Evolutionary conservation across 2,113 vertebrate species (phyloP).

Genomic region (Coptodon bakossiorum): DNA sequence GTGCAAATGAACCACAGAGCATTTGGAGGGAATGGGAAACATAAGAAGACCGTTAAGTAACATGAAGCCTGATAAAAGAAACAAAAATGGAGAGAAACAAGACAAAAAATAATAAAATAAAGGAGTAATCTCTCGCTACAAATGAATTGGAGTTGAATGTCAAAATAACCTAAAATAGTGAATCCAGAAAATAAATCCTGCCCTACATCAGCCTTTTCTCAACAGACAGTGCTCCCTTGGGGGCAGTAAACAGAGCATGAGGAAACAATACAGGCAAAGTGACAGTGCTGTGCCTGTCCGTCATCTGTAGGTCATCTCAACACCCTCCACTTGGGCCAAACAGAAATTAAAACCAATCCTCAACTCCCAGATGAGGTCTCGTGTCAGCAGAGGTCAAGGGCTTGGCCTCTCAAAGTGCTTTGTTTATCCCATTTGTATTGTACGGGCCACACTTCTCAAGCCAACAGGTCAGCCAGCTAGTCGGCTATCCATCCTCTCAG

Average conservation of each 20-base stretch:
- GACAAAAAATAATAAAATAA: not conserved
- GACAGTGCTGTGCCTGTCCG: not conserved
- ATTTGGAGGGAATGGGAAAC: slow-evolving; percentile 17
- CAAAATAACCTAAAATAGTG: not conserved
- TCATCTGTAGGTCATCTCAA: slow-evolving; percentile 40
- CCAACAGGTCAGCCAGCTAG: slow-evolving; percentile 14
- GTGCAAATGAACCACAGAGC: not conserved
- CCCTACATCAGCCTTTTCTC: not conserved
- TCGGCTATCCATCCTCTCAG: not conserved
- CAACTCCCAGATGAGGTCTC: slow-evolving; percentile 6
- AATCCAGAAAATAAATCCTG: not conserved
- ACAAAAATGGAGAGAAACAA: not conserved
- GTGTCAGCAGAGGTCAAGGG: slow-evolving; percentile 67
- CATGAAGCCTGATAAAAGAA: not conserved
- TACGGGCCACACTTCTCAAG: slow-evolving; percentile 48
- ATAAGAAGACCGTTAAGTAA: slow-evolving; percentile 17
- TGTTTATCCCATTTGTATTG: slow-evolving; percentile 71
- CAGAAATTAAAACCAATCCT: slow-evolving; percentile 35
- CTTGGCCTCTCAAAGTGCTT: slow-evolving; percentile 28
- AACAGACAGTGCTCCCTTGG: slow-evolving; percentile 1
- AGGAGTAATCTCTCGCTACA: not conserved
- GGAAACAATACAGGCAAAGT: slow-evolving; percentile 28
- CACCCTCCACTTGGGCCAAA: slow-evolving; percentile 40
- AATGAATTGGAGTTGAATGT: slow-evolving; percentile 12
- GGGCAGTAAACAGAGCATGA: slow-evolving; percentile 32